Percentiles rank a stretch among this genome's conserved stretches.
Evolutionary conservation across 2,888 invertebrate genomes (phyloP).

Genomic region (Tribolium freemani): DNA sequence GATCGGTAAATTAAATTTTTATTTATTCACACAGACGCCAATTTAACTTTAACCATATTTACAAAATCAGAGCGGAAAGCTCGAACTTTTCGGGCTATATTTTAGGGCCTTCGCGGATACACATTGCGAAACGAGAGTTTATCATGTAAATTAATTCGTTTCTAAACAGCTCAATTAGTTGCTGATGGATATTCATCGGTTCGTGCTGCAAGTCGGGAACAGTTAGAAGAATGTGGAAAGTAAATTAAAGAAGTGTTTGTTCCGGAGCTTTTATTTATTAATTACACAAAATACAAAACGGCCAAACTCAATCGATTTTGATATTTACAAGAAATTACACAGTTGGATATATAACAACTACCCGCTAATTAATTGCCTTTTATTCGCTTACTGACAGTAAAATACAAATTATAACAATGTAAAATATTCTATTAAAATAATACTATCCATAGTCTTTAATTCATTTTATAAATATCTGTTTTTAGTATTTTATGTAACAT

Average conservation of each 20-base stretch:
- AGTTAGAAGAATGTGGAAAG: conserved; percentile 31
- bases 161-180: conserved; percentile 23
- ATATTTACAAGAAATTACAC: conserved; percentile 27
- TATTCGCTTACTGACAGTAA: conserved; percentile 29
- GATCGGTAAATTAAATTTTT: conserved; percentile 31
- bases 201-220: background rate
- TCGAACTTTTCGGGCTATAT: background rate
- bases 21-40: conserved; percentile 23
- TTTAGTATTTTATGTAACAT: background rate
- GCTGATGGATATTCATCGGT: conserved; percentile 27
- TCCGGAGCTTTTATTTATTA: conserved; percentile 27
- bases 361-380: conserved; percentile 23
- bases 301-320: conserved; percentile 11
- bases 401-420: conserved; percentile 6
- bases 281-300: conserved; percentile 33
- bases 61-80: conserved; percentile 18
- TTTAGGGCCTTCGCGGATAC: conserved; percentile 7
- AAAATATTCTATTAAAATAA: background rate
- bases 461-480: background rate
- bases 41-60: conserved; percentile 30
- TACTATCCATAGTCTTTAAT: conserved; percentile 18
- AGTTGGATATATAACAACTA: conserved; percentile 4
- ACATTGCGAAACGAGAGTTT: conserved; percentile 9
- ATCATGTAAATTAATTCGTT: conserved; percentile 31
- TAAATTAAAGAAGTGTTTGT: conserved; percentile 17